Percentiles rank a stretch among this genome's conserved stretches.
phyloP scores from a whole-genome alignment of 1,140 invertebrate genomes.

The Hestina assimilis region DNA sequence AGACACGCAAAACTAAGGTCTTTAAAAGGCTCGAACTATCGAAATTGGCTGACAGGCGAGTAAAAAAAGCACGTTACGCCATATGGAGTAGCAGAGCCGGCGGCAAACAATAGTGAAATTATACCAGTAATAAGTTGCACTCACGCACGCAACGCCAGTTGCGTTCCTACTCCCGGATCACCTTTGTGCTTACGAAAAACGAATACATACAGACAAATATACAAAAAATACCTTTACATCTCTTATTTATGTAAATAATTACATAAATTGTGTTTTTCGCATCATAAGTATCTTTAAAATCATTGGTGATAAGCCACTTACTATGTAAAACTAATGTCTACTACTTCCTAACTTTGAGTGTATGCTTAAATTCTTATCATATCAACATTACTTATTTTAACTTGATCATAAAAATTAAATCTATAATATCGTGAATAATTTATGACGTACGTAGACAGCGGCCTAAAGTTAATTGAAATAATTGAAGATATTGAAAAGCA shows the following conservation, averaged over 20 bases:
- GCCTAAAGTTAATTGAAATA: too few species aligned
- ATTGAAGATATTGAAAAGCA: too few species aligned
- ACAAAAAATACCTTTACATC: not conserved
- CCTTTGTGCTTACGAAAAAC: slow-evolving; percentile 36
- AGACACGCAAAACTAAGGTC: slow-evolving; percentile 59
- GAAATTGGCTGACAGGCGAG: slow-evolving; percentile 56
- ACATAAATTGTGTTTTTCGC: too few species aligned
- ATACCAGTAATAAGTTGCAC: slow-evolving; percentile 68
- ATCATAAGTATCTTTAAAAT: too few species aligned
- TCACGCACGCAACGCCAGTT: slow-evolving; percentile 65
- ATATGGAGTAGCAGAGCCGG: slow-evolving; percentile 63
- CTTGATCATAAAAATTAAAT: too few species aligned
- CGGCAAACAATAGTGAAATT: slow-evolving; percentile 74
- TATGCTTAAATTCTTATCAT: too few species aligned
- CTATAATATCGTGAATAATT: too few species aligned
- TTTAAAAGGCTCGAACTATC: slow-evolving; percentile 51
- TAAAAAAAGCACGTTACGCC: slow-evolving; percentile 69
- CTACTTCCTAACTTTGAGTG: too few species aligned
- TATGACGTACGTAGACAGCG: too few species aligned
- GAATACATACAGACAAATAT: not conserved
- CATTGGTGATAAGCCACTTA: too few species aligned
- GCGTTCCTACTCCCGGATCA: slow-evolving; percentile 57
- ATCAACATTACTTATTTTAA: too few species aligned
- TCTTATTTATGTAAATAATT: not conserved
- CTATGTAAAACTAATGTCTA: too few species aligned